Evolutionary conservation across 2,888 invertebrate species (phyloP).

Genomic region (Heliconius cydno): DNA sequence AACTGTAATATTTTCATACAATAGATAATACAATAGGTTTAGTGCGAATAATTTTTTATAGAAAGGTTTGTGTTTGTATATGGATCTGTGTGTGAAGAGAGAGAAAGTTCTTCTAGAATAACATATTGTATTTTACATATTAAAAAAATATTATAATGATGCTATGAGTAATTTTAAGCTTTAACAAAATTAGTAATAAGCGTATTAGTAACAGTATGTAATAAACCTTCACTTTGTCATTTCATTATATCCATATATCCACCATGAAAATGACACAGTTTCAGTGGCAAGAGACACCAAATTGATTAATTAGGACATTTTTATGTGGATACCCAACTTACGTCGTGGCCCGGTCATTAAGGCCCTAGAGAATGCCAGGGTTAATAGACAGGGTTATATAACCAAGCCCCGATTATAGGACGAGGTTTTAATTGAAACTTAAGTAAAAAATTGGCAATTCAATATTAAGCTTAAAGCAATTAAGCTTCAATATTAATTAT

Average conservation of each 20-base stretch:
- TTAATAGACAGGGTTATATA: constrained; percentile 28
- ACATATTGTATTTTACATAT: no score
- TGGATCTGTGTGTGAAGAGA: no score
- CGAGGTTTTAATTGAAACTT: constrained; percentile 27
- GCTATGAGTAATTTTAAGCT: not conserved
- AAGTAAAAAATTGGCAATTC: constrained; percentile 2
- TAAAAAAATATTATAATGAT: not conserved
- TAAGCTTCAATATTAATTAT: not conserved
- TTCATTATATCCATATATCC: not conserved
- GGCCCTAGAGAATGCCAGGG: constrained; percentile 15
- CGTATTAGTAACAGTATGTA: not conserved
- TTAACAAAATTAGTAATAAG: not conserved
- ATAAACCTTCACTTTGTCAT: not conserved
- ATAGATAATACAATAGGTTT: no score
- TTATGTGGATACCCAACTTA: constrained; percentile 1
- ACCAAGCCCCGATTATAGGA: constrained; percentile 5
- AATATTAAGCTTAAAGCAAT: no score
- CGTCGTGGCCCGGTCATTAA: constrained; percentile 2
- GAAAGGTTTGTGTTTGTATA: no score
- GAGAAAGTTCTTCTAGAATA: no score
- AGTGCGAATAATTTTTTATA: no score
- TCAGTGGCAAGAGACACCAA: not conserved
- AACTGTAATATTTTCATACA: no score
- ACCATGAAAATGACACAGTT: not conserved
- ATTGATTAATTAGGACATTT: constrained; percentile 27